Evolutionary conservation across 2,797 vertebrate genomes (phyloP).

Genomic region (Argentina silus): DNA sequence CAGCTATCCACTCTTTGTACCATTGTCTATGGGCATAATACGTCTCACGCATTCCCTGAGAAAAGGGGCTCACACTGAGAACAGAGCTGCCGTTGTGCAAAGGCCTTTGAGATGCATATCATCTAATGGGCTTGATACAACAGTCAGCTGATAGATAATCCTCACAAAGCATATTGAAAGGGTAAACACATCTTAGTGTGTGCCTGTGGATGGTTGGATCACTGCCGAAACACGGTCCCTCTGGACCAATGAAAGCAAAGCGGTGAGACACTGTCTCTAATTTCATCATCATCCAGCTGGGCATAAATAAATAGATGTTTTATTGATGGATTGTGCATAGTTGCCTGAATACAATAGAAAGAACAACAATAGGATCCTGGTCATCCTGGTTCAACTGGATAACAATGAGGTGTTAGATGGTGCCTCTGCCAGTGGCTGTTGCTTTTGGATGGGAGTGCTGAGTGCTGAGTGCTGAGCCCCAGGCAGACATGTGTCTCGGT

Average conservation of each 20-base stretch:
- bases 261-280: too few relatives aligned
- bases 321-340: background rate
- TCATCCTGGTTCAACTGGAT: background rate
- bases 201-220: slow-evolving; percentile 40
- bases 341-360: background rate
- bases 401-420: background rate
- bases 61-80: slow-evolving; percentile 46
- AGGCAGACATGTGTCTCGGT: background rate
- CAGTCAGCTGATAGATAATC: slow-evolving; percentile 16
- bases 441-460: background rate
- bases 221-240: slow-evolving; percentile 13
- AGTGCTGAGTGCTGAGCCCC: background rate
- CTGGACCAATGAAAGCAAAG: background rate
- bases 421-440: background rate
- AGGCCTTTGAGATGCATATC: slow-evolving; percentile 68
- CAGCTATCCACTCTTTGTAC: slow-evolving; percentile 44
- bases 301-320: background rate
- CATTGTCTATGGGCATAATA: slow-evolving; percentile 43
- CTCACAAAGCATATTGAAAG: slow-evolving; percentile 43
- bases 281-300: background rate
- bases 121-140: slow-evolving; percentile 39
- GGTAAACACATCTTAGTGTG: slow-evolving; percentile 35
- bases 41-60: slow-evolving; percentile 45
- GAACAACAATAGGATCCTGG: background rate
- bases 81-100: slow-evolving; percentile 57